Percentiles rank a stretch among this genome's conserved stretches.
These are phyloP conservation scores for Laterallus jamaicensis DNA, from an alignment of 2,113 vertebrate species.

Conservation along the genomic window DNA sequence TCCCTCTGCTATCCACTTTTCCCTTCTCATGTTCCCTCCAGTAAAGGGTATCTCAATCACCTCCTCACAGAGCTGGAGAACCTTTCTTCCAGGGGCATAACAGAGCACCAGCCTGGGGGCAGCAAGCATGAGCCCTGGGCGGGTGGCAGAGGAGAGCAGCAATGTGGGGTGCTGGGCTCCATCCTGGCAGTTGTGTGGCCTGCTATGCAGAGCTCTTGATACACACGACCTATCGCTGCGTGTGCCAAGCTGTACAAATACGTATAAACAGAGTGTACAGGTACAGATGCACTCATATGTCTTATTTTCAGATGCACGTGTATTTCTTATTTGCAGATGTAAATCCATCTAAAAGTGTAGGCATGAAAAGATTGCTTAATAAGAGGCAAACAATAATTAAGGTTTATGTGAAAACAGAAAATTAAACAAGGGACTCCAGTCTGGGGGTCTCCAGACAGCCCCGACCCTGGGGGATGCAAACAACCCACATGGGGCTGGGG, in stretches of 20 bases:
- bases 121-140: rapidly evolving
- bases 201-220: background rate
- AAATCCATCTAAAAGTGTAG: background rate
- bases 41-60: background rate
- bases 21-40: background rate
- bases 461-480: rapidly evolving
- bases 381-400: background rate
- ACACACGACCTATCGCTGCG: background rate
- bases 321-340: background rate
- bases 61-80: background rate
- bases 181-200: background rate
- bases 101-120: background rate
- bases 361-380: background rate
- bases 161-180: background rate
- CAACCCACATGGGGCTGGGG: rapidly evolving
- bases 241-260: background rate
- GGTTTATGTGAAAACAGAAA: background rate
- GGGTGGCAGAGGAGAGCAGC: rapidly evolving
- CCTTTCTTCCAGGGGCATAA: background rate
- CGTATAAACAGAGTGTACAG: background rate
- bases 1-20: background rate
- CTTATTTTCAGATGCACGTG: background rate
- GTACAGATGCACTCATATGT: background rate
- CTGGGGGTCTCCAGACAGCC: background rate
- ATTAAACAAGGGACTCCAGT: background rate